Evolutionary conservation across 2,888 invertebrate genomes (phyloP).

Genomic region (Lasioglossum marginatum): DNA sequence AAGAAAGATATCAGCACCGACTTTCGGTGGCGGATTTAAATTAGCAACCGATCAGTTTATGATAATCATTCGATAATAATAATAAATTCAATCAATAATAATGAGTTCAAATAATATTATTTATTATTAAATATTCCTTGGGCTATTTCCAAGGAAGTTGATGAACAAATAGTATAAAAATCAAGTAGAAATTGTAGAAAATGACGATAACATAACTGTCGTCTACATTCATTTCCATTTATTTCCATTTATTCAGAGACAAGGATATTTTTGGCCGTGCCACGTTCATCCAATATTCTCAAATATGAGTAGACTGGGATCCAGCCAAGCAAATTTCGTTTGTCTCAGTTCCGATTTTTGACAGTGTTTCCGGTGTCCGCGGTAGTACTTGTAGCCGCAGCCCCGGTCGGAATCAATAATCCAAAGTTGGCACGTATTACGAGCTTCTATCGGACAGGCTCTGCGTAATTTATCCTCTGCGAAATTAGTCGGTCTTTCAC

Average conservation of each 20-base stretch:
- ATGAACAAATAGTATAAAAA: too few species aligned
- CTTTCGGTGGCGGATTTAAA: neutral
- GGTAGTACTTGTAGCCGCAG: neutral
- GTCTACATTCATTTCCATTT: neutral
- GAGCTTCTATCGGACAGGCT: constrained; percentile 34
- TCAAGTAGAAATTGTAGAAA: neutral
- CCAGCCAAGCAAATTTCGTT: neutral
- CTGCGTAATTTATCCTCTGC: constrained; percentile 53
- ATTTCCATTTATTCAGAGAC: neutral
- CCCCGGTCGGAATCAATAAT: constrained; percentile 54
- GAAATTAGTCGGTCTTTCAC: constrained; percentile 57
- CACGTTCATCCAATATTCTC: neutral
- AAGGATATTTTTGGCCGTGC: neutral
- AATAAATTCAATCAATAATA: neutral
- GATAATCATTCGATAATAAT: too few species aligned
- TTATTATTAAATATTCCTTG: too few species aligned
- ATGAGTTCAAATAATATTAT: neutral
- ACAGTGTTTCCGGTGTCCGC: neutral
- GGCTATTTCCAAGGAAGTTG: neutral
- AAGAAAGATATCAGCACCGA: neutral
- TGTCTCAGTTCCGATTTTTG: neutral
- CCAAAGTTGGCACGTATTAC: constrained; percentile 42
- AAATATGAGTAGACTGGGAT: neutral
- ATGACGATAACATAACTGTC: neutral
- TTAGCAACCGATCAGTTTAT: neutral